A percentile compares a stretch with the other conserved stretches of the same genome.
phyloP scores from a whole-genome alignment of 1,140 invertebrate genomes.

The Drosophila pandora region DNA sequence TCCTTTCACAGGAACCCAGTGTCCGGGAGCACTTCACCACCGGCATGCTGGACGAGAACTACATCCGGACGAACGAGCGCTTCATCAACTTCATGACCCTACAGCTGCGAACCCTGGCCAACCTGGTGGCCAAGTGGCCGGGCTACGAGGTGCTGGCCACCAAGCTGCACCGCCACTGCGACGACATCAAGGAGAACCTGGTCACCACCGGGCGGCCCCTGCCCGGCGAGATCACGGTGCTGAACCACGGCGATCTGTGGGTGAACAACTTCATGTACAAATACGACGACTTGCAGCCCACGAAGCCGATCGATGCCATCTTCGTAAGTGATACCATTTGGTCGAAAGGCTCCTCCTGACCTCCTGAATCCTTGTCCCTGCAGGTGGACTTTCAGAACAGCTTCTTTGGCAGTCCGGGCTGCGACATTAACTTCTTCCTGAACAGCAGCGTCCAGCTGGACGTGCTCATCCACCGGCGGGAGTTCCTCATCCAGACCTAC shows the following conservation, averaged over 20 bases:
- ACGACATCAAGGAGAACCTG: conserved; percentile 75
- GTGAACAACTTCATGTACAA: conserved; percentile 86
- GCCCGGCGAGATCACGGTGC: conserved; percentile 73
- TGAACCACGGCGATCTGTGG: conserved; percentile 86
- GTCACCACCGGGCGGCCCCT: conserved; percentile 53
- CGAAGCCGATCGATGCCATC: conserved; percentile 70
- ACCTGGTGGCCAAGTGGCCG: conserved; percentile 66
- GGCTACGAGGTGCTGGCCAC: conserved; percentile 65
- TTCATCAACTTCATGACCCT: conserved; percentile 74
- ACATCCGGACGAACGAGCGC: conserved; percentile 70
- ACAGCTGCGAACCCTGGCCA: conserved; percentile 67
- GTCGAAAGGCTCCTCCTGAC: not conserved
- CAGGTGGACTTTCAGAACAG: conserved; percentile 82
- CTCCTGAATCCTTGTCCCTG: too few relatives aligned
- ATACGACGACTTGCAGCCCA: conserved; percentile 76
- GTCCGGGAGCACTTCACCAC: conserved; percentile 69
- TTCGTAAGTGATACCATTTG: conserved; percentile 56
- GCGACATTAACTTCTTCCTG: conserved; percentile 81
- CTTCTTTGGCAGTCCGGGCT: conserved; percentile 79
- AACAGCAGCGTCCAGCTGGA: conserved; percentile 80
- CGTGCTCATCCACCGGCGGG: conserved; percentile 69
- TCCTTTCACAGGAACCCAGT: conserved; percentile 51
- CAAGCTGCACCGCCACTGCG: conserved; percentile 71
- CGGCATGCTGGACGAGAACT: conserved; percentile 80
- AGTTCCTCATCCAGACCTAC: conserved; percentile 72